Evolutionary conservation across 1,140 invertebrate species (phyloP), one percentile per base, ranked within the genome.

Genomic region (Sesamia nonagrioides): DNA sequence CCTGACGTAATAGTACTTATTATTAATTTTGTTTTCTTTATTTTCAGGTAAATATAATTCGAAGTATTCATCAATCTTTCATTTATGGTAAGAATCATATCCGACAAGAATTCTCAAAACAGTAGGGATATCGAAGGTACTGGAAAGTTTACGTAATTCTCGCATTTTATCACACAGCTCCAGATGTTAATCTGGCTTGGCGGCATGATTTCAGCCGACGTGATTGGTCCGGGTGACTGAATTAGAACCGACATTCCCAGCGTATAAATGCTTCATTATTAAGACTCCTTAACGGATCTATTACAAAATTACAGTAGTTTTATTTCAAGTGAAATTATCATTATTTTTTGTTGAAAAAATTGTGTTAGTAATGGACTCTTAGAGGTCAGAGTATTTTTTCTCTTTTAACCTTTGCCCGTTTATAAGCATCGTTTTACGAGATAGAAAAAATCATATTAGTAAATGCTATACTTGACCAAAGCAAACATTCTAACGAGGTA

Each of bases 11-110:
- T 54, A 17, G 35, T 35, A 71, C 35, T 52, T n/a, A n/a, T n/a
- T n/a, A n/a, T n/a, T n/a, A n/a, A 27, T 27, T 17, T 60, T 0
- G 48, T 45, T 42, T 42, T 17, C 56, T 52, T 45, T 74, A 5
- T 60, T 74, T 71, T 60, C 71, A 74, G 71, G 71, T 74, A 74
- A 74, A 60, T 74, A 73, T 58, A 7, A 58, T 60, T n/a, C 35
- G n/a, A 21, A 21, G 8, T 27, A 21, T 5, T 4, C 61, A 40
- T 18, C 37, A 21, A 21, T 27, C 9, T 13, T 5, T 42, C n/a
- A 17, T 3, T 2, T 63, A 63, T 45, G 45, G 61, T 66, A 66
- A 66, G 37, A 6, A 4, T 11, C 8, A 21, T n/a, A 50, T 21
- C n/a, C 21, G 52, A 33, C 9, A 13, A 48, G 45, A 52, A 33